phyloP scores from a whole-genome alignment of 2,888 invertebrate species.

The Tetropium fuscum region DNA sequence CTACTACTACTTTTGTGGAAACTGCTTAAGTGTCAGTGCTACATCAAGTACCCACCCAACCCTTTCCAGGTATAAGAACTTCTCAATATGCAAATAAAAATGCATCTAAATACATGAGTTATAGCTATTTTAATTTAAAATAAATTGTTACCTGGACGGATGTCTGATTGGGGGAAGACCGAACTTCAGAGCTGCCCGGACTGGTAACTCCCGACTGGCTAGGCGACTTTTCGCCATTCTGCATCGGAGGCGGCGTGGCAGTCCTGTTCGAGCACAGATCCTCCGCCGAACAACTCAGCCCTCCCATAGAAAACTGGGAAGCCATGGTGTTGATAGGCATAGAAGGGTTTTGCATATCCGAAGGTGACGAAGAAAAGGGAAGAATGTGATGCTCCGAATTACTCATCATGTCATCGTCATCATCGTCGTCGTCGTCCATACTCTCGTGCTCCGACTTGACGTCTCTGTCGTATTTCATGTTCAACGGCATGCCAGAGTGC shows the following conservation, averaged over 20 bases:
- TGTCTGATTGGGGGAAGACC: conserved; percentile 62
- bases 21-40: too few relatives aligned
- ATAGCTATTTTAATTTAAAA: background rate
- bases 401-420: conserved; percentile 70
- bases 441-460: conserved; percentile 72
- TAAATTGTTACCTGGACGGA: conserved; percentile 61
- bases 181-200: conserved; percentile 62
- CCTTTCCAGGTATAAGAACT: too few relatives aligned
- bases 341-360: conserved; percentile 84
- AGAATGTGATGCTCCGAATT: conserved; percentile 62
- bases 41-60: too few relatives aligned
- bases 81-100: too few relatives aligned
- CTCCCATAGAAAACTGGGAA: conserved; percentile 71
- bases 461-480: conserved; percentile 74
- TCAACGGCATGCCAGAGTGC: conserved; percentile 72
- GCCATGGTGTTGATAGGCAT: conserved; percentile 81
- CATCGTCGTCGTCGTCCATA: conserved; percentile 77
- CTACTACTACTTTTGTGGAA: too few relatives aligned
- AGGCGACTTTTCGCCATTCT: conserved; percentile 68
- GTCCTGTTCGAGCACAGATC: conserved; percentile 63
- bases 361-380: conserved; percentile 79
- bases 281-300: conserved; percentile 64
- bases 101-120: too few relatives aligned
- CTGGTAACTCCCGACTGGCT: conserved; percentile 62
- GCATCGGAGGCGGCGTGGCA: conserved; percentile 62